Base-by-base conservation (phyloP, 2,797 vertebrate species). In the Tolypeutes matacus region DNA sequence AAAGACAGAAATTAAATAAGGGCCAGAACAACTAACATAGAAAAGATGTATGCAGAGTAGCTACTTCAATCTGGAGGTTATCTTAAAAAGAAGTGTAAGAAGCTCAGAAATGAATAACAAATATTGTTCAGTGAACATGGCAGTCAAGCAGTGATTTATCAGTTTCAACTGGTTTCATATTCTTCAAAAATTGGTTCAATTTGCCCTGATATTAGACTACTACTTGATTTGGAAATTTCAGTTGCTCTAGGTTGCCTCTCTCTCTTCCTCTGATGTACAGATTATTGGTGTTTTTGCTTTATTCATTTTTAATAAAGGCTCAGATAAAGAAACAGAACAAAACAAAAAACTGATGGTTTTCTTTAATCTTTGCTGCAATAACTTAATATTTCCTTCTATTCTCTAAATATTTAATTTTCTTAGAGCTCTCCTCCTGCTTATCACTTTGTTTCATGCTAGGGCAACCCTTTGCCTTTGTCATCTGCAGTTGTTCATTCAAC, bases 311-410 rank as follows among this genome's bases (percentile, higher is more conserved):
- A 96, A 85, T 90, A 95, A 97, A 90, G 29, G 1, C 92, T 97
- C 94, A 92, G 70, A 95, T 94, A 97, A 51, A 97, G 75, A 93
- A 89, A 70, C 10, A 92, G 89, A 92, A 76, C 11, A 78, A 97
- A 92, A 76, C 23, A 76, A 96, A 96, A 72, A 36, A 15, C 58
- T 93, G 95, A 92, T 96, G 96, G 93, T 97, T 97, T 98, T 76
- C 95, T 97, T 58, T 97, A 97, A 97, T 98, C 94, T 96, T 92
- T 94, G 39, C 49, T 89, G 78, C 64, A 96, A 91, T 87, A 70
- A 42, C 76, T 98, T 97, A 97, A 96, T 97, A 97, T 97, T 95
- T 96, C 93, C 95, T 96, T 72, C 81, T 87, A 65, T 70, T 92
- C 25, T 95, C 93, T 92, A 62, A 95, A 94, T 93, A 92, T 49